Percentiles rank a stretch among this genome's conserved stretches.
These are phyloP conservation scores for Oreochromis tanganicae DNA, from an alignment of 2,113 vertebrate genomes.

Conservation along the genomic window DNA sequence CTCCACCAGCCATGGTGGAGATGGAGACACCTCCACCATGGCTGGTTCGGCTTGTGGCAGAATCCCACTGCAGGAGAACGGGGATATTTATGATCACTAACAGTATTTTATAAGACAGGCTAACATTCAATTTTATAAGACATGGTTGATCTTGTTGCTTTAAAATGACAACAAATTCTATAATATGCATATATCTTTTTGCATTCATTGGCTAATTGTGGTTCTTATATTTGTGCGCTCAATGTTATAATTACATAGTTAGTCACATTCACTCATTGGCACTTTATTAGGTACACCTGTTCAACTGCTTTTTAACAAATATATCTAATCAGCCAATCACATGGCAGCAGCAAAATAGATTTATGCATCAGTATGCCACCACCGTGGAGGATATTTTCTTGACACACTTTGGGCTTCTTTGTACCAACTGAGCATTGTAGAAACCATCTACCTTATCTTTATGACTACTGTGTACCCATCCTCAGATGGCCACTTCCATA, in stretches of 20 bases:
- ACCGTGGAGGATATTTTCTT: not conserved
- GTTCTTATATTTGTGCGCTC: not conserved
- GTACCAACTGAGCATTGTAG: not conserved
- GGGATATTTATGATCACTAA: not conserved
- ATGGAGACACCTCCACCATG: conserved; percentile 62
- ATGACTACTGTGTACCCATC: not conserved
- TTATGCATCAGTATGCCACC: not conserved
- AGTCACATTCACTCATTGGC: not conserved
- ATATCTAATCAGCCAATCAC: not conserved
- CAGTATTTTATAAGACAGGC: not conserved
- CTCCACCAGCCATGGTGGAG: not conserved
- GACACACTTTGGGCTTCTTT: not conserved
- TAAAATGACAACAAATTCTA: not conserved
- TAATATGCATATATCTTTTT: not conserved
- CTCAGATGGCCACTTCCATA: not conserved
- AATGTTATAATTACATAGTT: not conserved
- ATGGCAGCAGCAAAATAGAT: no score
- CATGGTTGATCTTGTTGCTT: not conserved
- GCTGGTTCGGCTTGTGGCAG: conserved; percentile 70
- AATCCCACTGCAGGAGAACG: conserved; percentile 72
- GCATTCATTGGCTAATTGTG: not conserved
- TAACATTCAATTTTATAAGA: not conserved
- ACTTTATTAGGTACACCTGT: not conserved
- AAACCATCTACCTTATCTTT: not conserved
- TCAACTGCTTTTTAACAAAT: not conserved